A percentile compares a stretch with the other conserved stretches of the same genome.
phyloP scores from a whole-genome alignment of 2,888 invertebrate genomes.

The Maniola hyperantus region DNA sequence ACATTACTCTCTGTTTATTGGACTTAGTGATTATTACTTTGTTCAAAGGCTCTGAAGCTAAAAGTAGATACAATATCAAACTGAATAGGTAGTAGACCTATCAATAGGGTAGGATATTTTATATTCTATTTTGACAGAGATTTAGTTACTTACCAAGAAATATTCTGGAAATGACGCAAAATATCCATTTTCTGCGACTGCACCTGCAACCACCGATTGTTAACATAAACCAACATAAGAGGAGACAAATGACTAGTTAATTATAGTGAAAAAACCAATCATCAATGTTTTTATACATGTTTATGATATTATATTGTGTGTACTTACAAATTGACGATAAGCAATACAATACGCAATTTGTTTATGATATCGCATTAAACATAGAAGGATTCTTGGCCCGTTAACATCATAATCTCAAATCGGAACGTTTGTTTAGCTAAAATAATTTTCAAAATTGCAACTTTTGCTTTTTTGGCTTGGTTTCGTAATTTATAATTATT shows the following conservation, averaged over 20 bases:
- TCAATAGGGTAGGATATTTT: too few relatives aligned
- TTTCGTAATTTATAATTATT: too few relatives aligned
- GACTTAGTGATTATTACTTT: too few relatives aligned
- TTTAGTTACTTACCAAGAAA: slow-evolving; percentile 42
- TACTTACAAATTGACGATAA: slow-evolving; percentile 28
- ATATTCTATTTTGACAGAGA: neutral
- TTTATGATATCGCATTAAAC: slow-evolving; percentile 21
- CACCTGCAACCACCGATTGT: slow-evolving; percentile 27
- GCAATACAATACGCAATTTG: slow-evolving; percentile 27
- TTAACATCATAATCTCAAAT: neutral
- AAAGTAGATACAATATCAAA: too few relatives aligned
- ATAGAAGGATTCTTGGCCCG: neutral
- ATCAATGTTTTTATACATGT: neutral
- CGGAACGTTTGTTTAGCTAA: neutral
- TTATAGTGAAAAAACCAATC: neutral
- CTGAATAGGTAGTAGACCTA: too few relatives aligned
- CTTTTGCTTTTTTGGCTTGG: neutral
- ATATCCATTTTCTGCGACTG: slow-evolving; percentile 42
- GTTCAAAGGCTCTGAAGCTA: too few relatives aligned
- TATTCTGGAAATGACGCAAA: slow-evolving; percentile 45
- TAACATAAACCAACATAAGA: neutral
- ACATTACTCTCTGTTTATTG: too few relatives aligned
- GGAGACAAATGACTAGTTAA: neutral
- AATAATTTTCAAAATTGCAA: neutral
- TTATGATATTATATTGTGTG: slow-evolving; percentile 1